Base-by-base conservation (phyloP, 1,140 invertebrate genomes). In the Episyrphus balteatus region DNA sequence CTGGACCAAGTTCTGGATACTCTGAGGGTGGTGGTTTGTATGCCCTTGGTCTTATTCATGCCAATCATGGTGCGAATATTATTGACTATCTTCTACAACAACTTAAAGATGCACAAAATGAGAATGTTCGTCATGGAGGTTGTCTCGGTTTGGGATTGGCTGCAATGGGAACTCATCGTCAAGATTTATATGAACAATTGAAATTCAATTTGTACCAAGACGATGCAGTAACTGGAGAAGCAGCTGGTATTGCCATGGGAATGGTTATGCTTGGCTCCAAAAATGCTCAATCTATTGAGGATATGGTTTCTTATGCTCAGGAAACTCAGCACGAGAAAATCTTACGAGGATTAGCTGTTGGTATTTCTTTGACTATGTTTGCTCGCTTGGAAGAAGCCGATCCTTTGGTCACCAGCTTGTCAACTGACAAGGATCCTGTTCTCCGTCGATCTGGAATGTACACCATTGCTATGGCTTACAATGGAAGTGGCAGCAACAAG, bases 141-240 rank as follows among this genome's bases (percentile, higher is more conserved):
- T 98, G 93, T 62, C 74, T 99, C 8, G 97, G 96, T 15, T 72
- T 99, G 10, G 97, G 97, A 45, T 72, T 99, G 33, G 93, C 96
- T 33, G 94, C 93, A 2, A 96, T 98, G 90, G 95, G 95, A 10
- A 96, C 94, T 8, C 88, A 93, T 59, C 77, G 92, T 43, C 81
- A 86, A 56, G 91, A 96, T 66, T 84, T 97, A 14, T 98, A 97
- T 63, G 92, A 95, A 63, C 89, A 96, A 66, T 73, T 99, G 0
- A 97, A 97, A 65, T 92, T 92, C 60, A 96, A 94, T 70, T 74
- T 99, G 30, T 98, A 95, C 66, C 92, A 98, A 77, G 95, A 99
- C 72, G 96, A 99, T 73, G 97, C 97, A 6, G 91, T 98, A 0
- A 94, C 92, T 34, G 95, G 92, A 21, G 97, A 99, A 75, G 95